Base-by-base conservation (phyloP, 2,797 vertebrate genomes). In the Glossophaga mutica region DNA sequence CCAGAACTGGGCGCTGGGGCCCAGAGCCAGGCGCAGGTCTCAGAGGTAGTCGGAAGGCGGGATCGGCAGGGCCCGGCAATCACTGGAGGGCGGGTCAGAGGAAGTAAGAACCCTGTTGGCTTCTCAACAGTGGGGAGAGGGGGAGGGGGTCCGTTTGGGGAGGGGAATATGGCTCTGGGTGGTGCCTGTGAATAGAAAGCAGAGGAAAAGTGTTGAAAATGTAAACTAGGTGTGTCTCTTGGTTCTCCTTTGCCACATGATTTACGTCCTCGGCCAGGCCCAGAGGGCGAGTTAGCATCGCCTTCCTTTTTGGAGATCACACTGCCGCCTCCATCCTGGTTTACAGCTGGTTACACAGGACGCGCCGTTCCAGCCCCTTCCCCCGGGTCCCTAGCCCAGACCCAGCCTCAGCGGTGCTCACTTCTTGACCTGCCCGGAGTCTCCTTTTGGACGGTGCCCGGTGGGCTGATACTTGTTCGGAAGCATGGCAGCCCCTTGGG, bases 1-100 rank as follows among this genome's bases (percentile, higher is more conserved):
- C 9, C 29, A 32, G 11, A 34, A 32, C 4, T 19, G 83, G 22
- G 9, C 3, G 5, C 5, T 15, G 15, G 21, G 29, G 10, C 2
- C 6, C n/a, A 70, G 4, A 62, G 26, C 10, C 46, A 24, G 24
- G 26, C 7, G 11, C 24, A 0, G 7, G 10, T 37, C 2, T 9
- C 15, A 81, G 44, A 87, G 19, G 42, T 18, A 67, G 24, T 67
- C 39, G 55, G 37, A 48, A 92, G 32, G n/a, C 32, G 59, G 32
- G 50, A 50, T 8, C 16, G 68, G 46, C 1, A 18, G 34, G 24
- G 52, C 24, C 26, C 34, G 7, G 52, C 19, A 16, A 19, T 24
- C 37, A 32, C 0, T 15, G 50, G 21, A 11, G 14, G 32, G 34
- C 5, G 21, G 15, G 24, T 34, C 16, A 73, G 32, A 42, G n/a